Percentiles rank a stretch among this genome's conserved stretches.
Evolutionary conservation across 2,113 vertebrate genomes (phyloP).

Genomic region (Muscicapa adusta): DNA sequence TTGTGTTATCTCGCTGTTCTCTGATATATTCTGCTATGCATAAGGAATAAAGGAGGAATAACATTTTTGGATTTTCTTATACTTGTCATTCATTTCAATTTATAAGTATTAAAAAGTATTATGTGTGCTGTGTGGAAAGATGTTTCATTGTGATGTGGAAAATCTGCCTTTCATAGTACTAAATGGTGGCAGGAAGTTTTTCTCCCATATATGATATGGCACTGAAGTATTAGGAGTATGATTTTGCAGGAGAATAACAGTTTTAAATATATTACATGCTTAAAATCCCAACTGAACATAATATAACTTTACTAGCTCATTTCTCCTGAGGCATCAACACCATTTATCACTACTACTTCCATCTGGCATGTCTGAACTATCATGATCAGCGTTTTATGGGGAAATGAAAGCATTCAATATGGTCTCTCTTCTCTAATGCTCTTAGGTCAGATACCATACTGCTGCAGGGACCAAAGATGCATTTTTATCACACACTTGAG

Average conservation of each 20-base stretch:
- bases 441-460: slow-evolving; percentile 69
- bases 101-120: neutral
- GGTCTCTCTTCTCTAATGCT: slow-evolving; percentile 62
- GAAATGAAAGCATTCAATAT: slow-evolving; percentile 70
- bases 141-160: neutral
- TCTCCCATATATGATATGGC: neutral
- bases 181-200: neutral
- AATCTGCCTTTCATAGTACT: neutral
- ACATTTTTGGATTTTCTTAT: neutral
- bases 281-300: slow-evolving; percentile 73
- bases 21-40: neutral
- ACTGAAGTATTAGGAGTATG: slow-evolving; percentile 45
- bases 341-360: slow-evolving; percentile 72
- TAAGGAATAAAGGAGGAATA: neutral
- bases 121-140: neutral
- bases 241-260: slow-evolving; percentile 58
- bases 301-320: slow-evolving; percentile 72
- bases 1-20: neutral
- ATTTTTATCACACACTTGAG: slow-evolving; percentile 71
- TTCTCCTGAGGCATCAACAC: slow-evolving; percentile 72
- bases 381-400: slow-evolving; percentile 75
- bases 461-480: slow-evolving; percentile 49
- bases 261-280: slow-evolving; percentile 67
- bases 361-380: slow-evolving; percentile 71
- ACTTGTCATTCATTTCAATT: neutral